phyloP scores from a whole-genome alignment of 2,113 vertebrate species.

The Stegastes partitus region DNA sequence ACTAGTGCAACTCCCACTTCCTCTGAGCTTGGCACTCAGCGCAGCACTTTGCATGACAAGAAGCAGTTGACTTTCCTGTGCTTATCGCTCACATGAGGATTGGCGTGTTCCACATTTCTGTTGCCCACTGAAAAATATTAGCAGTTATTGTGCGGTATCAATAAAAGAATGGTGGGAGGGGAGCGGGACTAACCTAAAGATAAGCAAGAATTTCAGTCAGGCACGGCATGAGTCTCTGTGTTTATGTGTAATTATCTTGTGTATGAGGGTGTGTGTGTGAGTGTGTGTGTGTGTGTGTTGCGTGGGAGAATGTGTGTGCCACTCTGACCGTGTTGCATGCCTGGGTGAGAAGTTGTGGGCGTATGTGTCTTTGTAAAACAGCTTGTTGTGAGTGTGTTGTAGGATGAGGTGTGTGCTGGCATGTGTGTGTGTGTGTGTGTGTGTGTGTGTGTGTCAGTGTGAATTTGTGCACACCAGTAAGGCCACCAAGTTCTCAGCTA shows the following conservation, averaged over 20 bases:
- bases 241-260: conserved; percentile 54
- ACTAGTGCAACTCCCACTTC: conserved; percentile 54
- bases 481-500: conserved; percentile 59
- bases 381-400: conserved; percentile 11
- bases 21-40: conserved; percentile 46
- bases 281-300: conserved; percentile 16
- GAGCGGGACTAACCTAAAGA: conserved; percentile 58
- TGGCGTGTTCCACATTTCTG: conserved; percentile 46
- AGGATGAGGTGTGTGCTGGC: conserved; percentile 18
- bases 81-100: conserved; percentile 73
- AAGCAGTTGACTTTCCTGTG: conserved; percentile 65
- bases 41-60: conserved; percentile 79
- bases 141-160: conserved; percentile 60
- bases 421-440: neutral
- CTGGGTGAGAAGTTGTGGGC: neutral
- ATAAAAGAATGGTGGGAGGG: conserved; percentile 73
- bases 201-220: conserved; percentile 62
- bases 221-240: conserved; percentile 54
- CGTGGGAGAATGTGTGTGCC: neutral
- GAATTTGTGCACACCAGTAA: conserved; percentile 34
- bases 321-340: conserved; percentile 21
- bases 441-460: conserved; percentile 7
- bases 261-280: conserved; percentile 29
- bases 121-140: conserved; percentile 61
- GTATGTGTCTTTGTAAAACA: conserved; percentile 1